Evolutionary conservation across 2,888 invertebrate genomes (phyloP).

Genomic region (Vannuccia rotundouncinata): DNA sequence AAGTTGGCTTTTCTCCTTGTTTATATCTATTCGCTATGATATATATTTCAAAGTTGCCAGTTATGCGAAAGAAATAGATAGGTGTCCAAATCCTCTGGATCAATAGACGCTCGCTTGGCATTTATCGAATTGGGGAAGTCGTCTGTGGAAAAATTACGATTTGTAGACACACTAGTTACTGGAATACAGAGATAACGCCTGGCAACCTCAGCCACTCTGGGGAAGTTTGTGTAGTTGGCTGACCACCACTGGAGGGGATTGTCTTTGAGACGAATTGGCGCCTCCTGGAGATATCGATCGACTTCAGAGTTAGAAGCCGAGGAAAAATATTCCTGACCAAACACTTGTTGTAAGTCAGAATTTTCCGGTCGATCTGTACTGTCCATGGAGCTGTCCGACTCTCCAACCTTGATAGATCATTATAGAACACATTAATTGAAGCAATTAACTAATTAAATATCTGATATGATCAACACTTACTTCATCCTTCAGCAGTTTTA

Average conservation of each 20-base stretch:
- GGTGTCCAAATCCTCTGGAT: constrained; percentile 34
- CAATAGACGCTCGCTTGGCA: constrained; percentile 23
- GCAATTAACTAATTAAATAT: not conserved
- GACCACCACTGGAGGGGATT: constrained; percentile 35
- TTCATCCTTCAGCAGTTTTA: not conserved
- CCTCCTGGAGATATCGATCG: constrained; percentile 30
- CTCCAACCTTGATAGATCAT: not conserved
- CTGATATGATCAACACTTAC: not conserved
- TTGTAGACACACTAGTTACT: not conserved
- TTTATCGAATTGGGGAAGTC: not conserved
- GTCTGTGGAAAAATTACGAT: not conserved
- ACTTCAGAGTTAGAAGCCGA: constrained; percentile 30
- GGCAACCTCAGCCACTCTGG: constrained; percentile 20
- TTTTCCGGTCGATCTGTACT: constrained; percentile 2
- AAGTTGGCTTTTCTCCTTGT: too few relatives aligned
- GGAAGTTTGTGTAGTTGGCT: constrained; percentile 27
- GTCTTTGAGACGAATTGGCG: constrained; percentile 22
- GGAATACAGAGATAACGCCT: constrained; percentile 33
- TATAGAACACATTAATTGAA: not conserved
- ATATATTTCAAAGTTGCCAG: constrained; percentile 22
- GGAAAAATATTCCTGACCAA: constrained; percentile 33
- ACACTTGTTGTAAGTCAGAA: constrained; percentile 29
- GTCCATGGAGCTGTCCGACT: not conserved
- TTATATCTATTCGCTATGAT: too few relatives aligned
- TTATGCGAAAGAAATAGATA: constrained; percentile 33